These are phyloP conservation scores for Nasonovia ribisnigri DNA, from an alignment of 2,888 invertebrate genomes.

Conservation along the genomic window DNA sequence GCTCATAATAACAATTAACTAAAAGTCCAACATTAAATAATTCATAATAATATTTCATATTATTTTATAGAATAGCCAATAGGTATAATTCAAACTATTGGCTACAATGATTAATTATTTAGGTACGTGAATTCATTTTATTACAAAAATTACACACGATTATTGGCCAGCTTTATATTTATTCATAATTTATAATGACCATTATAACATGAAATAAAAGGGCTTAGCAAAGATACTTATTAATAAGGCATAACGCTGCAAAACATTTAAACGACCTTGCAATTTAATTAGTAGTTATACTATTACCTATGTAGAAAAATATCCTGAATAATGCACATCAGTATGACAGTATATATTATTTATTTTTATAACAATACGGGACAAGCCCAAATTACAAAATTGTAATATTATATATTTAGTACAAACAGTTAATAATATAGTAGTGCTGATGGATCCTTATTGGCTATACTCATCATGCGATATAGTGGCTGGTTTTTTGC, in stretches of 20 bases:
- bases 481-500: too few relatives aligned
- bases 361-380: too few relatives aligned
- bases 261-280: background rate
- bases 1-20: background rate
- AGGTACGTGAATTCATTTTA: background rate
- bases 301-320: background rate
- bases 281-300: background rate
- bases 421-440: too few relatives aligned
- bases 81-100: background rate
- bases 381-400: too few relatives aligned
- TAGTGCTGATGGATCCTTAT: too few relatives aligned
- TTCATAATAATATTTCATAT: background rate
- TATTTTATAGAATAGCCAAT: too few relatives aligned
- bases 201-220: too few relatives aligned
- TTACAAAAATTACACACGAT: background rate
- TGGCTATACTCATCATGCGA: too few relatives aligned
- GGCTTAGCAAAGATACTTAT: background rate
- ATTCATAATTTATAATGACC: background rate
- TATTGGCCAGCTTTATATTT: too few relatives aligned
- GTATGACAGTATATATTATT: too few relatives aligned
- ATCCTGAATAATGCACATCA: background rate
- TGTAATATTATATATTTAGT: too few relatives aligned
- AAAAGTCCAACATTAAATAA: background rate
- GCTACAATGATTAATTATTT: too few relatives aligned
- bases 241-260: background rate